Conservation (phyloP, 1,140 invertebrate species). For the Brachystomella parvula region DNA sequence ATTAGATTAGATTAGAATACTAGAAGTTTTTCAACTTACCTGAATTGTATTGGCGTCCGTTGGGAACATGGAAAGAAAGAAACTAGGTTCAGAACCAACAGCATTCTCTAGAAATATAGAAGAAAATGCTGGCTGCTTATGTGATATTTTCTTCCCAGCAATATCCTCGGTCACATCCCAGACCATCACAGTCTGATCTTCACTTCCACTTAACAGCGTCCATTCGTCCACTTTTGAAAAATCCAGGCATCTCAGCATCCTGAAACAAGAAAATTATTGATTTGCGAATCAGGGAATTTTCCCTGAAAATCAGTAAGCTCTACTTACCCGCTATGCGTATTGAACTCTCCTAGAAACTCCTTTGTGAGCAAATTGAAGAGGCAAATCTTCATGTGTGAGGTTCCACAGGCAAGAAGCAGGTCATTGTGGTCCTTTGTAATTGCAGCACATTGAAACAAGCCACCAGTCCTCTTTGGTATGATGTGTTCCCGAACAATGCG, state of each 20-base stretch:
- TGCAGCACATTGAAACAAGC: slow-evolving; percentile 27
- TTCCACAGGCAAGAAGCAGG: slow-evolving; percentile 30
- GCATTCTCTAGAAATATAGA: slow-evolving; percentile 10
- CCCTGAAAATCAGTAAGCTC: not conserved
- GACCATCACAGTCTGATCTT: slow-evolving; percentile 35
- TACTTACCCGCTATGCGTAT: slow-evolving; percentile 31
- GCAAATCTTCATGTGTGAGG: slow-evolving; percentile 31
- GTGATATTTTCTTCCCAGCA: slow-evolving; percentile 20
- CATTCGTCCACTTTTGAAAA: slow-evolving; percentile 29
- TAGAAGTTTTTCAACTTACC: slow-evolving; percentile 6
- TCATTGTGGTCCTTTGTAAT: slow-evolving; percentile 14
- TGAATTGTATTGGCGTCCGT: slow-evolving; percentile 30
- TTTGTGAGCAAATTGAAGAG: slow-evolving; percentile 21
- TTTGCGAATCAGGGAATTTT: not conserved
- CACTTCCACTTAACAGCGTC: slow-evolving; percentile 29
- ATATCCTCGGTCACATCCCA: slow-evolving; percentile 34
- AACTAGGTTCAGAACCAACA: not conserved
- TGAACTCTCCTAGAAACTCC: slow-evolving; percentile 25
- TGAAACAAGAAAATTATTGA: not conserved
- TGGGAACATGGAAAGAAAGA: slow-evolving; percentile 28
- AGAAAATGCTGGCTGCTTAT: slow-evolving; percentile 19
- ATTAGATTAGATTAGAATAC: not conserved
- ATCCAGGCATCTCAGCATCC: slow-evolving; percentile 28
- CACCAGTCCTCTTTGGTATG: slow-evolving; percentile 14
- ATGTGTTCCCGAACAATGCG: slow-evolving; percentile 21